Percentiles rank a stretch among this genome's conserved stretches.
phyloP scores from a whole-genome alignment of 2,888 invertebrate genomes.

The Acanthosepion pharaonis region DNA sequence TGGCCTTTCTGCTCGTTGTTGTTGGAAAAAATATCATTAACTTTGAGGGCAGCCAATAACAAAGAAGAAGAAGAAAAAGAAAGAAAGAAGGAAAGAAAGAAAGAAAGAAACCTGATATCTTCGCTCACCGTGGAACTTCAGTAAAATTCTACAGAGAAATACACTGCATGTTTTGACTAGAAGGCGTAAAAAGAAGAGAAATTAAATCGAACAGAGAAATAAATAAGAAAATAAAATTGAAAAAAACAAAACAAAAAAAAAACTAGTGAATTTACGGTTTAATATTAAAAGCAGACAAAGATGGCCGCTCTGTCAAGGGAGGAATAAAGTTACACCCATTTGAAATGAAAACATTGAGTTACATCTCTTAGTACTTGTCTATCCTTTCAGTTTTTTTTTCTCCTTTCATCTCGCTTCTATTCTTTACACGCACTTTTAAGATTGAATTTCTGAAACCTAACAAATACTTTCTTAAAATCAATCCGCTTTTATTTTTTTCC shows the following conservation, averaged over 20 bases:
- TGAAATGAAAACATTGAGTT: background rate
- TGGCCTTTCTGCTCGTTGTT: no score
- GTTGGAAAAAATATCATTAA: no score
- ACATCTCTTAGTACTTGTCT: background rate
- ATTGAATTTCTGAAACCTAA: background rate
- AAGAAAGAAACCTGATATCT: background rate
- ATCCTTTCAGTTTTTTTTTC: background rate
- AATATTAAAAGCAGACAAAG: slow-evolving; percentile 9
- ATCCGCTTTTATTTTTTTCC: background rate
- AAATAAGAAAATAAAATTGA: background rate
- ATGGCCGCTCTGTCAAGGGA: background rate
- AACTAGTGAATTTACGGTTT: background rate
- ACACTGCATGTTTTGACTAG: background rate
- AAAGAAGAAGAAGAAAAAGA: no score
- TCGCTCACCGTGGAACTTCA: background rate
- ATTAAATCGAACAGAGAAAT: background rate
- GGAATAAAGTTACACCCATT: background rate
- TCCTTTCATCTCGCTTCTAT: background rate
- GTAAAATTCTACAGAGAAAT: background rate
- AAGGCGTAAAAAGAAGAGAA: background rate
- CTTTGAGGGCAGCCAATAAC: no score
- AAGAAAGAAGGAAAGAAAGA: no score
- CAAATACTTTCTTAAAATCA: background rate
- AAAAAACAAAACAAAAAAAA: background rate
- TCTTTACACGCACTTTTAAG: background rate